These are phyloP conservation scores for Cheilosia vulpina DNA, from an alignment of 2,888 invertebrate genomes.

Conservation along the genomic window DNA sequence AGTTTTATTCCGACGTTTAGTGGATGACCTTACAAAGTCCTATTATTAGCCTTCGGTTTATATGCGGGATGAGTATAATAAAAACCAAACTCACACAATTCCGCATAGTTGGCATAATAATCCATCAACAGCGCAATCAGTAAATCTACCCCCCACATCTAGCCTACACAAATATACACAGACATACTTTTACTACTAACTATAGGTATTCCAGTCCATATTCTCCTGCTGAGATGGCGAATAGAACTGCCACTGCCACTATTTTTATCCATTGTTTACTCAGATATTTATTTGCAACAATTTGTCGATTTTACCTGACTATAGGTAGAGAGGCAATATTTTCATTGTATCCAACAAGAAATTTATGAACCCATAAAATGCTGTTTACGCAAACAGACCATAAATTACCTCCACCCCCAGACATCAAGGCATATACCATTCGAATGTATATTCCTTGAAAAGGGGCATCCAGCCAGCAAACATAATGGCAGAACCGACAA, in stretches of 20 bases:
- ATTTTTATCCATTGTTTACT: conserved; percentile 14
- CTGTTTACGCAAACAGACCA: conserved; percentile 42
- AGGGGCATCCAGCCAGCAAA: background rate
- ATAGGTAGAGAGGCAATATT: conserved; percentile 20
- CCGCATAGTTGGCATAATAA: background rate
- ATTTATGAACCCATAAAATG: conserved; percentile 62
- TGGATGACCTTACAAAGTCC: background rate
- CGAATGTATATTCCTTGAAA: background rate
- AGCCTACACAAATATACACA: background rate
- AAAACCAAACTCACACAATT: background rate
- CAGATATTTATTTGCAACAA: conserved; percentile 44
- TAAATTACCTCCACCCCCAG: conserved; percentile 29
- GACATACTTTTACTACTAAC: background rate
- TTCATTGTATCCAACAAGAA: conserved; percentile 11
- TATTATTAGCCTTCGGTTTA: background rate
- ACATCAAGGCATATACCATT: background rate
- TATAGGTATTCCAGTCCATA: background rate
- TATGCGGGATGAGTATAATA: background rate
- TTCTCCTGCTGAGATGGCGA: conserved; percentile 19
- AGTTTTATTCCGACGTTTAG: background rate
- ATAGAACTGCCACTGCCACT: background rate
- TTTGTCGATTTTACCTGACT: conserved; percentile 40
- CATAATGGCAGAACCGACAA: background rate
- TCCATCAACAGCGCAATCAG: conserved; percentile 21
- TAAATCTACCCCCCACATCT: conserved; percentile 7